Base-by-base conservation (phyloP, 2,888 invertebrate species). In the Netelia fuscicornis region DNA sequence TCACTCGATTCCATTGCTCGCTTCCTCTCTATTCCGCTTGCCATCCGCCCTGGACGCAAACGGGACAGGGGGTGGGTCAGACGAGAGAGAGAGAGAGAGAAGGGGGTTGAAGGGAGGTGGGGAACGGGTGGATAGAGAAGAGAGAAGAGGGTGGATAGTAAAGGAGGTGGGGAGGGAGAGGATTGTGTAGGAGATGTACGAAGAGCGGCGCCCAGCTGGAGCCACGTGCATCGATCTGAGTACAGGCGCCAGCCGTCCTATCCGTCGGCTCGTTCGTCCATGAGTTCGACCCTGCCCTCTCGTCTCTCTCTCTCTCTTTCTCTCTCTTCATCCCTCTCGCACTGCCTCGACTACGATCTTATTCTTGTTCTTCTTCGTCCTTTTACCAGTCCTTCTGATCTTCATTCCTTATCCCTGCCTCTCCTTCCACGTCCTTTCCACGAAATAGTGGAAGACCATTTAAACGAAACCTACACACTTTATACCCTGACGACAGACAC, bases 141-240 rank as follows among this genome's bases (percentile, higher is more conserved):
- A 75, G 72, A 58, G 62, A 76, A 76, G 82, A 68, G 86, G 60
- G 70, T 81, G 44, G 64, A 52, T 25, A 48, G 67, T n/a, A 17
- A 8, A 70, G 76, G 76, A 77, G 42, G 71, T 52, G 52, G 52
- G 62, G 60, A 84, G 74, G 84, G 83, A 86, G 67, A 85, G 83
- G 82, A 86, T 89, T 88, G 89, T 91, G 89, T 90, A 91, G 91
- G 92, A 93, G 92, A 92, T 92, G 92, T 92, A 92, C 91, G 91
- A 90, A 92, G 92, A 93, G 91, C 93, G 93, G 93, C 93, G 93
- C 93, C 93, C 93, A 93, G 92, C 92, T 93, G 93, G 93, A 93
- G 93, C 93, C 93, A 92, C 91, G 93, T 93, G 93, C 93, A 93
- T 93, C 93, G 93, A 93, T 93, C 93, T 93, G 93, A 93, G 90